These are phyloP conservation scores for Lates calcarifer DNA, from an alignment of 2,113 vertebrate species.

Conservation along the genomic window DNA sequence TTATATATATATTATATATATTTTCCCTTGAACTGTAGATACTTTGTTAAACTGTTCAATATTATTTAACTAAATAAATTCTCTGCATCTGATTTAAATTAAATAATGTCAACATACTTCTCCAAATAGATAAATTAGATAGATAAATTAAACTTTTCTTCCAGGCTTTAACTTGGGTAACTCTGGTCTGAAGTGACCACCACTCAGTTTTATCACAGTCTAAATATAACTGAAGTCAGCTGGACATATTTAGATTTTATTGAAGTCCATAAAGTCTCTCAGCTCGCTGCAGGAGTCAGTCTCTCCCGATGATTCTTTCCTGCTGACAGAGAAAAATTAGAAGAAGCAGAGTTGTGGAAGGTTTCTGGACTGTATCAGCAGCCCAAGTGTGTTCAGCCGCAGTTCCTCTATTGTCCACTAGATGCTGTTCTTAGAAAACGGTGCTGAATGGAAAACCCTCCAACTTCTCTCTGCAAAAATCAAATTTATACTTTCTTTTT, in stretches of 20 bases:
- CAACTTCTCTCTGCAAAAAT: too few species aligned
- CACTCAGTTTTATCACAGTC: conserved; percentile 1
- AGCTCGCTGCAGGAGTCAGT: neutral
- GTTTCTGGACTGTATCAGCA: neutral
- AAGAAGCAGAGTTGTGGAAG: neutral
- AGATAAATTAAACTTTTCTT: too few species aligned
- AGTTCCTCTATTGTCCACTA: conserved; percentile 16
- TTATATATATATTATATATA: too few species aligned
- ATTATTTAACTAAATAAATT: neutral
- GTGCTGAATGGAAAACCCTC: neutral
- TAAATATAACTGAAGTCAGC: conserved; percentile 33
- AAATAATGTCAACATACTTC: neutral
- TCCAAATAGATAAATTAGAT: too few species aligned
- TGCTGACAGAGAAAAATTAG: neutral
- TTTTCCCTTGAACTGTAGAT: too few species aligned
- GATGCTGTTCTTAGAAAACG: neutral
- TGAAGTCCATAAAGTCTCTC: neutral
- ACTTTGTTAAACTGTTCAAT: too few species aligned
- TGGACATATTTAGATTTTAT: conserved; percentile 15
- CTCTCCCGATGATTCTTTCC: neutral
- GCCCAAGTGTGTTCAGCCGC: neutral
- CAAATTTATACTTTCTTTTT: too few species aligned
- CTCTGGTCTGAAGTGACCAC: neutral
- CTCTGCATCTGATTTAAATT: neutral
- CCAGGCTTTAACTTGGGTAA: too few species aligned